Base-by-base conservation (phyloP, 2,797 vertebrate species). In the Peromyscus eremicus region DNA sequence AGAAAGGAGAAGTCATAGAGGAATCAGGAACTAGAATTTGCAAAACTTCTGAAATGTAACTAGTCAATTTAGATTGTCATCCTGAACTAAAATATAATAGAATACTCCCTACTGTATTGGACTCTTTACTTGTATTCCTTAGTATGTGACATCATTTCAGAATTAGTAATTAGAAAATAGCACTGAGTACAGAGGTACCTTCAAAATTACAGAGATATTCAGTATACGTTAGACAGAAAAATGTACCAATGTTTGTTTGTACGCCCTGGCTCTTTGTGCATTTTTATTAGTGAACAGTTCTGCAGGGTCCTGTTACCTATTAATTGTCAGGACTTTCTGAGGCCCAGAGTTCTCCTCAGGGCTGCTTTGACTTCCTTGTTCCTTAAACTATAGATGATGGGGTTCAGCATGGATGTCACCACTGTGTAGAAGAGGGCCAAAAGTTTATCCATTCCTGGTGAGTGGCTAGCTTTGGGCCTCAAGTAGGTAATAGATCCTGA, bases 331-430 rank as follows among this genome's bases (percentile, higher is more conserved):
- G 14, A 46, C 4, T 43, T 34, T 23, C 12, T 76, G 17, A 34
- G 13, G 0, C 29, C 40, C 55, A 89, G 29, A 62, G 29, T 77
- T 6, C 34, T 11, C 16, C 34, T 76, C 49, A 96, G 34, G 17
- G 95, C 87, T 27, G 70, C 80, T 7, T 79, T 95, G 25, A 98
- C 89, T 57, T 97, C 96, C 40, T 83, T 89, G 66, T 94, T 93
- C 55, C 88, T 87, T 77, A 97, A 81, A 3, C 68, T 96, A 6
- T 98, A 97, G 75, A 97, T 52, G 27, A 97, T 85, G 29, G 91
- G 93, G 57, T 97, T 97, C 34, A 96, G 75, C 68, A 75, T 57
- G 6, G 93, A 94, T 1, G 80, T 94, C 64, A 96, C 92, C 4
- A 81, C 94, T 3, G 75, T 91, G 27, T 91, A 97, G 84, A 95